Base-by-base conservation (phyloP, 2,888 invertebrate species). In the Crematogaster levior region DNA sequence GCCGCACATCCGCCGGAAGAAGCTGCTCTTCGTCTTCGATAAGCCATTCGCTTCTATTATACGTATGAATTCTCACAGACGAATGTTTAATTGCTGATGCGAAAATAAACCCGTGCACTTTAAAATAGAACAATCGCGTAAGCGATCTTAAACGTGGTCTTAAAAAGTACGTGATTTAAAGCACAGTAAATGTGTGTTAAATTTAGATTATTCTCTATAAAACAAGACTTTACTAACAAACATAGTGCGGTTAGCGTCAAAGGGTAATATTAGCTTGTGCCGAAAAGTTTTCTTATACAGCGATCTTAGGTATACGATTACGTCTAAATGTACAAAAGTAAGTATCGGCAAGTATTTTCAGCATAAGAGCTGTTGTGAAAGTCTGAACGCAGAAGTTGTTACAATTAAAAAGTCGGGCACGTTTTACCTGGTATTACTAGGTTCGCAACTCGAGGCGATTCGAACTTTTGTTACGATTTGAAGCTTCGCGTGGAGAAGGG, bases 1-100 rank as follows among this genome's bases (percentile, higher is more conserved):
- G 86, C 84, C 86, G 84, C 79, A 82, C 90, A 90, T 91, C 91
- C 90, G 91, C 86, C 91, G 91, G 92, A 92, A 92, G 91, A 87
- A 89, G 89, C 88, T 86, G 60, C 86, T 87, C 83, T 84, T 85
- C 84, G 85, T 86, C 88, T 89, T 88, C 83, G 83, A 88, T 68
- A 46, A 74, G 34, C 34, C 40, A 4, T 40, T 72, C 24, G 56
- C 56, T 40, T 40, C 40, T 27, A n/a, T n/a, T n/a, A n/a, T n/a
- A n/a, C 56, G 7, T 56, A n/a, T 10, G n/a, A n/a, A 61, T 48
- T 48, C 24, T 58, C 61, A 10, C 43, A 37, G 30, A 61, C 46
- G 48, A 37, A 24, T 51, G 34, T 65, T 74, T 37, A n/a, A 27
- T 65, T 37, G 74, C n/a, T 48, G n/a, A 66, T 24, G 21, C 30